Evolutionary conservation across 2,113 vertebrate genomes (phyloP).

Genomic region (Nicator chloris): DNA sequence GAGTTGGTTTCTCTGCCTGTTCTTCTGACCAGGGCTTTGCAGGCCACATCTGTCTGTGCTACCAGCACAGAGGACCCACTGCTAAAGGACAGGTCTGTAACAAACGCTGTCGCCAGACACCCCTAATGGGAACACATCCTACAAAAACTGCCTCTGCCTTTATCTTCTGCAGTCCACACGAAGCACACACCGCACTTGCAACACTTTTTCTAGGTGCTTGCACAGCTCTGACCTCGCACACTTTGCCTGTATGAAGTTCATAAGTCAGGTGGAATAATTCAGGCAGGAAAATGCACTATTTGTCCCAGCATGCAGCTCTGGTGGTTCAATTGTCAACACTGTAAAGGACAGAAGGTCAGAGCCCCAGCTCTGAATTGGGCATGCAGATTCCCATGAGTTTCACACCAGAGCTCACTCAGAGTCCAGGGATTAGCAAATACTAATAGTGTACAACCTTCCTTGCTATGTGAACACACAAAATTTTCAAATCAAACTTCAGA

Average conservation of each 20-base stretch:
- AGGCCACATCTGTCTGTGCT: background rate
- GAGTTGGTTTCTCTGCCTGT: background rate
- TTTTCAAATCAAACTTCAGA: background rate
- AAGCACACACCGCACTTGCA: background rate
- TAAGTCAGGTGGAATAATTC: background rate
- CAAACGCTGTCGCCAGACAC: background rate
- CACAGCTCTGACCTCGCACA: background rate
- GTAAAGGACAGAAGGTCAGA: background rate
- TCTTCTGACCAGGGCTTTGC: background rate
- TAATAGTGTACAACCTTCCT: background rate
- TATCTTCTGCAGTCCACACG: background rate
- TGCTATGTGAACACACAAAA: background rate
- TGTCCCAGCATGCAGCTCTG: background rate
- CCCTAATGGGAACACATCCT: background rate
- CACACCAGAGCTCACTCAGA: background rate
- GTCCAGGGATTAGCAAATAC: background rate
- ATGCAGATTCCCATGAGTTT: background rate
- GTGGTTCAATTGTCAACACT: fast-evolving
- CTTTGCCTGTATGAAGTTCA: background rate
- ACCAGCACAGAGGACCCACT: background rate
- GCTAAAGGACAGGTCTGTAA: background rate
- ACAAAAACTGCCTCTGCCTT: background rate
- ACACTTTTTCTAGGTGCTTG: background rate
- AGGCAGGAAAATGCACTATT: background rate
- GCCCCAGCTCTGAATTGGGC: background rate